Conservation (phyloP, 1,140 invertebrate genomes). For the Panulirus ornatus region DNA sequence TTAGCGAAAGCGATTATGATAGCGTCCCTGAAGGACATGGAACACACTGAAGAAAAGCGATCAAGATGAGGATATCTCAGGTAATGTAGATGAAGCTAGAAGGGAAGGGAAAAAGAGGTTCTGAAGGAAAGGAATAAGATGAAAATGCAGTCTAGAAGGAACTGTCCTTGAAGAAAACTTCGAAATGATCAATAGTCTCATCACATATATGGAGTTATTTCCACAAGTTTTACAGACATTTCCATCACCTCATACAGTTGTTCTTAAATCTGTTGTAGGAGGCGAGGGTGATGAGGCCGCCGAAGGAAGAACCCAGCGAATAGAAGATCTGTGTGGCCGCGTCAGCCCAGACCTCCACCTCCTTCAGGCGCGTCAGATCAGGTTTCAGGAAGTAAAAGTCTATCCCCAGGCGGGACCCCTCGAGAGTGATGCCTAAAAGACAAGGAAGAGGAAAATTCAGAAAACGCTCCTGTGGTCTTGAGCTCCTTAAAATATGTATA, state of each 20-base stretch:
- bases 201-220: background rate
- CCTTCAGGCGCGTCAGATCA: slow-evolving; percentile 79
- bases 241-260: slow-evolving; percentile 81
- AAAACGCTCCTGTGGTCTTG: too few relatives aligned
- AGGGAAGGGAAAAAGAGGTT: background rate
- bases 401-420: too few relatives aligned
- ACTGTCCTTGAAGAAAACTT: background rate
- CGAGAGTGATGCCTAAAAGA: too few relatives aligned
- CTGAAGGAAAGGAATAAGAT: background rate
- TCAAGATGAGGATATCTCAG: too few relatives aligned
- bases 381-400: too few relatives aligned
- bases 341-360: slow-evolving; percentile 85
- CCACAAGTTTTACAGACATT: background rate
- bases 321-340: slow-evolving; percentile 81
- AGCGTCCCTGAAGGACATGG: slow-evolving; percentile 77
- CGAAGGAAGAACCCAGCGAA: slow-evolving; percentile 80
- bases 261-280: slow-evolving; percentile 83
- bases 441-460: too few relatives aligned
- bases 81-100: background rate
- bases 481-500: too few relatives aligned
- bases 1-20: slow-evolving; percentile 79
- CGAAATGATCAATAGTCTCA: background rate
- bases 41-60: too few relatives aligned
- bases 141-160: background rate
- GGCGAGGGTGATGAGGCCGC: slow-evolving; percentile 81